These are phyloP conservation scores for Oithona nana DNA, from an alignment of 2,888 invertebrate genomes.

Conservation along the genomic window DNA sequence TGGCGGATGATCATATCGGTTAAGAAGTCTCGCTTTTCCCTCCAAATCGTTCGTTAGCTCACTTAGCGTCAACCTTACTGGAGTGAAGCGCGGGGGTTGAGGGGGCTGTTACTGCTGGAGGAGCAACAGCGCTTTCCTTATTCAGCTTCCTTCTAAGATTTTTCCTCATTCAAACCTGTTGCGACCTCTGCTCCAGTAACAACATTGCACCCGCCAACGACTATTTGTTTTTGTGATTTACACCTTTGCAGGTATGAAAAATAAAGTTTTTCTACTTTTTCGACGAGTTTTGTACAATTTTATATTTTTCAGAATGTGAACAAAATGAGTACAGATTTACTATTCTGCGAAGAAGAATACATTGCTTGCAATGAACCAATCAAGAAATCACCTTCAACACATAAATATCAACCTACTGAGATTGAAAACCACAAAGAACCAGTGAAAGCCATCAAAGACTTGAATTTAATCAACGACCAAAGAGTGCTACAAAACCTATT, in stretches of 20 bases:
- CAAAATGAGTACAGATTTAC: too few species aligned
- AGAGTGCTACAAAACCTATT: slow-evolving; percentile 43
- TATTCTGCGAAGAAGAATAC: too few species aligned
- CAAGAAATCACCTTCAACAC: background rate
- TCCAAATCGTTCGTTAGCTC: background rate
- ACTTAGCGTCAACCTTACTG: background rate
- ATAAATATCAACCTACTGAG: background rate
- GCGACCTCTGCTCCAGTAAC: background rate
- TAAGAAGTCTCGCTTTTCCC: background rate
- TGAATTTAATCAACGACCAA: slow-evolving; percentile 39
- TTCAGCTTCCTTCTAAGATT: background rate
- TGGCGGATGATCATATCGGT: too few species aligned
- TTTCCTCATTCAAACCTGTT: background rate
- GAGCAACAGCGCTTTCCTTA: background rate
- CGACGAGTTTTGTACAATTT: too few species aligned
- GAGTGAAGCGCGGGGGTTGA: background rate
- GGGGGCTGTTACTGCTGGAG: background rate
- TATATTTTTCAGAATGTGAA: too few species aligned
- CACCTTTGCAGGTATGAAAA: too few species aligned
- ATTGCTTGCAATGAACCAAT: too few species aligned
- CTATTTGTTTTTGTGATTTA: too few species aligned
- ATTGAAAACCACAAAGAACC: too few species aligned
- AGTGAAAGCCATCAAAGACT: slow-evolving; percentile 28
- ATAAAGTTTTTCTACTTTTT: too few species aligned
- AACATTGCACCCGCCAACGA: too few species aligned